phyloP scores from a whole-genome alignment of 2,888 invertebrate species.

The Lepidocyrtoides sp. region DNA sequence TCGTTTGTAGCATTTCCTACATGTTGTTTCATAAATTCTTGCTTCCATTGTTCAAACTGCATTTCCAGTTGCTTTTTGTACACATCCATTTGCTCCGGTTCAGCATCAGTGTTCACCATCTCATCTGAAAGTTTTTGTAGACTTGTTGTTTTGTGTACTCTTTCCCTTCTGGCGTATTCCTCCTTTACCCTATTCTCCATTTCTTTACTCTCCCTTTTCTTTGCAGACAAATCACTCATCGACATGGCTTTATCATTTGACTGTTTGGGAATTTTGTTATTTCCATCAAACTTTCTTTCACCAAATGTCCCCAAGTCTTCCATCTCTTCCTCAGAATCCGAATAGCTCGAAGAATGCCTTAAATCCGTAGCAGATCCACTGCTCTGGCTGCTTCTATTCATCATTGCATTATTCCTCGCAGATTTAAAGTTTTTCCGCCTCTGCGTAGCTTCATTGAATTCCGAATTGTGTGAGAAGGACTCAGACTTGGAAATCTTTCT shows the following conservation, averaged over 20 bases:
- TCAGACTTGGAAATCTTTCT: slow-evolving; percentile 84
- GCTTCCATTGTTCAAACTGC: slow-evolving; percentile 85
- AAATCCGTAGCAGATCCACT: slow-evolving; percentile 77
- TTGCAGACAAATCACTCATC: slow-evolving; percentile 61
- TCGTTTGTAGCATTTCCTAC: too few species aligned
- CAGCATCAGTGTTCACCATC: slow-evolving; percentile 84
- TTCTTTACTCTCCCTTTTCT: neutral
- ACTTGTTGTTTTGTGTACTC: slow-evolving; percentile 83
- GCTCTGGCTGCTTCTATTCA: slow-evolving; percentile 47
- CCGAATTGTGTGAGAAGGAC: slow-evolving; percentile 84
- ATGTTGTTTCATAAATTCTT: slow-evolving; percentile 81
- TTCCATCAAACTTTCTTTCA: neutral
- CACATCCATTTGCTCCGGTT: slow-evolving; percentile 76
- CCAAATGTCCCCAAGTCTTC: slow-evolving; percentile 1
- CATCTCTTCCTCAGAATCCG: slow-evolving; percentile 33
- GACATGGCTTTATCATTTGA: slow-evolving; percentile 61
- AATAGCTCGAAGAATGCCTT: slow-evolving; percentile 66
- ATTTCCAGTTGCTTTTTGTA: slow-evolving; percentile 81
- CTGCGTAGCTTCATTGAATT: slow-evolving; percentile 82
- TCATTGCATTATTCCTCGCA: slow-evolving; percentile 41
- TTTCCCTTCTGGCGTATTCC: neutral
- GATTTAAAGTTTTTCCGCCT: slow-evolving; percentile 78
- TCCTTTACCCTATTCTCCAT: slow-evolving; percentile 33
- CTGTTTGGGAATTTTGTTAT: neutral
- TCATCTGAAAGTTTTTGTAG: slow-evolving; percentile 88